phyloP scores from a whole-genome alignment of 2,888 invertebrate species.

The Polydrusus cervinus region DNA sequence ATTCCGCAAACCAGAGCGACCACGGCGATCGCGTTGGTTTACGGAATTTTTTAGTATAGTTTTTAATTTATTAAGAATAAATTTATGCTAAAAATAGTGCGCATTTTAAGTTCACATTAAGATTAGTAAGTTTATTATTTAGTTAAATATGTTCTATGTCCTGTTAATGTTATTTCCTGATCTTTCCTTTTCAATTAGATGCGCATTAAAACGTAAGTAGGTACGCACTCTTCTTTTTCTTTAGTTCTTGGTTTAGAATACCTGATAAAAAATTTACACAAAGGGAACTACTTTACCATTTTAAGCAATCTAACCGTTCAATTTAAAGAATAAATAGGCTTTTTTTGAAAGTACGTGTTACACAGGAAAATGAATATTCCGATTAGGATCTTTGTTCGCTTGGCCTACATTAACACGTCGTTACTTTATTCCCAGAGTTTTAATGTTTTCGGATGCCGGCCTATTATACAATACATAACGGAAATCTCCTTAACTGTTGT shows the following conservation, averaged over 20 bases:
- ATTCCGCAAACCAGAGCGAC: too few species aligned
- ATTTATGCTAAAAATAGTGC: too few species aligned
- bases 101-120: too few species aligned
- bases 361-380: slow-evolving; percentile 43
- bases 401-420: slow-evolving; percentile 51
- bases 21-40: too few species aligned
- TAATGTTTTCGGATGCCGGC: slow-evolving; percentile 45
- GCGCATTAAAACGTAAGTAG: too few species aligned
- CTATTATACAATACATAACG: slow-evolving; percentile 49
- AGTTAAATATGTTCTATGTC: too few species aligned
- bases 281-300: slow-evolving; percentile 28
- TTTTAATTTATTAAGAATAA: too few species aligned
- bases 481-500: slow-evolving; percentile 46
- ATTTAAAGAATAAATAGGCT: slow-evolving; percentile 19
- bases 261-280: background rate
- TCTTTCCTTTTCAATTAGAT: too few species aligned
- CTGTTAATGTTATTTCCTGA: too few species aligned
- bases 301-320: slow-evolving; percentile 32
- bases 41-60: too few species aligned
- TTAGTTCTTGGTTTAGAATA: background rate
- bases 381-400: slow-evolving; percentile 51
- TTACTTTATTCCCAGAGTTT: slow-evolving; percentile 44
- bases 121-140: too few species aligned
- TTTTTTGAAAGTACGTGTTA: slow-evolving; percentile 30
- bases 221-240: too few species aligned